Evolutionary conservation across 2,797 vertebrate genomes (phyloP).

Genomic region (Hemitrygon akajei): DNA sequence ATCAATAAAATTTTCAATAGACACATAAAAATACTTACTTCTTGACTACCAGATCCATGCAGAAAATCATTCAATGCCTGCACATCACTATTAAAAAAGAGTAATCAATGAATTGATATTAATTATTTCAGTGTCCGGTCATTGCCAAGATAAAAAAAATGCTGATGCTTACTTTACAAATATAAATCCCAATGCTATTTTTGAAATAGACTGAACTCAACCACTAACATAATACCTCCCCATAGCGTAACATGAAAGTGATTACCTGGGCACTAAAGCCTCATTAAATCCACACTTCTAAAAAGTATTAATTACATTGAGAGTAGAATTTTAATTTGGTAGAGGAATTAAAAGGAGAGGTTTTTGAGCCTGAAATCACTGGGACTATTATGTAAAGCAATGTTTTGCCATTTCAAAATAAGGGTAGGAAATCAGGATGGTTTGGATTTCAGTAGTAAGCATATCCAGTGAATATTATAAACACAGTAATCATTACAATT

Average conservation of each 20-base stretch:
- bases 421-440: background rate
- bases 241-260: background rate
- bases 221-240: background rate
- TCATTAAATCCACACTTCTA: background rate
- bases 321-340: too few species aligned
- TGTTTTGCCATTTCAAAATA: background rate
- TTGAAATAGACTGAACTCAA: background rate
- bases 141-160: background rate
- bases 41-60: slow-evolving; percentile 88
- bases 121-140: background rate
- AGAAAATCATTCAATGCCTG: slow-evolving; percentile 96
- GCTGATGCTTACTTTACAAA: background rate
- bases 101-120: background rate
- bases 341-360: background rate
- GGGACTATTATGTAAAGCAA: background rate
- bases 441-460: background rate
- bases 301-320: background rate
- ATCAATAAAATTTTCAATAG: background rate
- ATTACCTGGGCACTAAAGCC: background rate
- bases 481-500: background rate
- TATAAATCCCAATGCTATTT: background rate
- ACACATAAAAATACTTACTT: slow-evolving; percentile 69
- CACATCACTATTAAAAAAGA: slow-evolving; percentile 72
- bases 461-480: background rate
- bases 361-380: background rate